These are phyloP conservation scores for Leucoma salicis DNA, from an alignment of 2,888 invertebrate species.

Conservation along the genomic window DNA sequence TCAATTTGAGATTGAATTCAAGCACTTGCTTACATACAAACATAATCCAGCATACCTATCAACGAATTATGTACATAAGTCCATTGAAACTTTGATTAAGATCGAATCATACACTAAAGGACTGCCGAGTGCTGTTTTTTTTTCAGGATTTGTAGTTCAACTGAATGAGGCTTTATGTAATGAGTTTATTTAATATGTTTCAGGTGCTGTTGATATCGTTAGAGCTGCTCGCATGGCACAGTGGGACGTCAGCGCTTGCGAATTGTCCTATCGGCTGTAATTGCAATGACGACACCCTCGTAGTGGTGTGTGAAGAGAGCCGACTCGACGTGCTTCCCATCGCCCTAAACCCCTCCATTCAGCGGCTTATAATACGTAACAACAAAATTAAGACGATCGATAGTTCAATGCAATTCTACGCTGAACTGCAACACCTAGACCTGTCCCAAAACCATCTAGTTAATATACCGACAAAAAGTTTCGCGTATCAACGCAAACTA, in stretches of 20 bases:
- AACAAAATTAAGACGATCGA: constrained; percentile 94
- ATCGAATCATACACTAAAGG: too few species aligned
- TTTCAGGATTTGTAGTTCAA: too few species aligned
- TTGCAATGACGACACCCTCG: constrained; percentile 94
- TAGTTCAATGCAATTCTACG: constrained; percentile 94
- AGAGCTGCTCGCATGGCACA: constrained; percentile 60
- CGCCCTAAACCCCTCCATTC: constrained; percentile 94
- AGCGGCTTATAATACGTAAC: constrained; percentile 90
- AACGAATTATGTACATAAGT: too few species aligned
- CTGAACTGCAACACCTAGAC: constrained; percentile 92
- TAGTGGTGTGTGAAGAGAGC: constrained; percentile 92
- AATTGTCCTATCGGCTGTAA: constrained; percentile 94
- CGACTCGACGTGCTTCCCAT: constrained; percentile 94
- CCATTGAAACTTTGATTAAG: constrained; percentile 32
- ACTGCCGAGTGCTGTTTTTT: too few species aligned
- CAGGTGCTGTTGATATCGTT: constrained; percentile 69
- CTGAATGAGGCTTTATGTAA: too few species aligned
- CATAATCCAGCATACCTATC: too few species aligned
- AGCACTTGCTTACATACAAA: too few species aligned
- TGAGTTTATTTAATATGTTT: constrained; percentile 37
- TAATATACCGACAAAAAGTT: constrained; percentile 90
- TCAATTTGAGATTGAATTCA: too few species aligned
- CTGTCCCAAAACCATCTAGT: constrained; percentile 92
- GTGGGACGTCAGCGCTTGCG: constrained; percentile 83
- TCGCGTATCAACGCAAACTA: constrained; percentile 90